A percentile compares a stretch with the other conserved stretches of the same genome.
Evolutionary conservation across 2,797 vertebrate species (phyloP).

Genomic region (Paramormyrops hopkinsi): DNA sequence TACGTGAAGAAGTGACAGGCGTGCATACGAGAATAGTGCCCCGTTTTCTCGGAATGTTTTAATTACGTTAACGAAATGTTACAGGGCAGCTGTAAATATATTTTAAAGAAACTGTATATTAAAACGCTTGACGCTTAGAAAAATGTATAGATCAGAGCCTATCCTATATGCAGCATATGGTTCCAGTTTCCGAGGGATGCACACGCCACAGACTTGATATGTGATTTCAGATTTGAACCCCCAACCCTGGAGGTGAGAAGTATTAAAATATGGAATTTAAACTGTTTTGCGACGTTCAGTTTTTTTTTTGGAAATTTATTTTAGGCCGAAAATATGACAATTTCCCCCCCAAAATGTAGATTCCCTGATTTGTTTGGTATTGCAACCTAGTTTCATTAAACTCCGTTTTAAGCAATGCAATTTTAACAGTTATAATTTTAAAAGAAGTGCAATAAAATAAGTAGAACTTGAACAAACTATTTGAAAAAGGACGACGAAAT

Average conservation of each 20-base stretch:
- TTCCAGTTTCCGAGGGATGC: too few relatives aligned
- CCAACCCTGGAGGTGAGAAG: neutral
- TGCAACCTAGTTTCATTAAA: neutral
- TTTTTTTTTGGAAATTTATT: neutral
- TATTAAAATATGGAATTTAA: neutral
- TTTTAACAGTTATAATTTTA: neutral
- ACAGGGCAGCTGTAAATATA: neutral
- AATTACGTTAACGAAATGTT: neutral
- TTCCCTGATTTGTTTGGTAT: neutral
- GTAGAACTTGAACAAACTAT: neutral
- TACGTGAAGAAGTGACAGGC: neutral
- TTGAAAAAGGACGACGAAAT: neutral
- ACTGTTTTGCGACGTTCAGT: neutral
- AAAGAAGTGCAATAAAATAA: neutral
- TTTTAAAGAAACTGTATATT: neutral
- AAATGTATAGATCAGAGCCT: neutral
- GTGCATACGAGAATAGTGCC: neutral
- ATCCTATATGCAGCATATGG: neutral
- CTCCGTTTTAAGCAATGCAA: neutral
- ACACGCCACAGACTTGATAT: neutral
- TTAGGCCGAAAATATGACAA: neutral
- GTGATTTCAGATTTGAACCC: neutral
- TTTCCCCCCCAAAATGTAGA: neutral
- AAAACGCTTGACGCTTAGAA: neutral
- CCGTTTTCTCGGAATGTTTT: neutral